Evolutionary conservation across 2,797 vertebrate species (phyloP).

Genomic region (Gallinago stenura): DNA sequence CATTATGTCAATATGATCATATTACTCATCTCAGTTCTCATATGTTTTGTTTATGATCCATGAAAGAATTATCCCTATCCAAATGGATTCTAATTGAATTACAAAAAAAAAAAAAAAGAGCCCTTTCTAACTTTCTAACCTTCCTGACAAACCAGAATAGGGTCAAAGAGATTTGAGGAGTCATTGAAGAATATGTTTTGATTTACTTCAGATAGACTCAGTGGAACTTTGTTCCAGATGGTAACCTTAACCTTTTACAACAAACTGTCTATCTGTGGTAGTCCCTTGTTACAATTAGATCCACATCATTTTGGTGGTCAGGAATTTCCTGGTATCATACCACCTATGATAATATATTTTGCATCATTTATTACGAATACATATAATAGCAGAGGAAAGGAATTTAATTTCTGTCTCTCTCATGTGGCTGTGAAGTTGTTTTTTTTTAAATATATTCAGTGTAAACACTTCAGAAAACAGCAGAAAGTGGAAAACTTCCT

Average conservation of each 20-base stretch:
- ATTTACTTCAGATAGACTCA: conserved; percentile 39
- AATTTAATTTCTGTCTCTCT: not conserved
- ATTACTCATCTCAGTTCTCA: conserved; percentile 17
- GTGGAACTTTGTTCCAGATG: conserved; percentile 53
- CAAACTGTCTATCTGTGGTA: conserved; percentile 28
- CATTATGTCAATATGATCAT: not conserved
- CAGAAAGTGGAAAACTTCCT: not conserved
- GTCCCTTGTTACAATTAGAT: conserved; percentile 1
- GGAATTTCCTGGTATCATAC: conserved; percentile 32
- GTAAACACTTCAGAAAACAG: not conserved
- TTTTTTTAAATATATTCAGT: not conserved
- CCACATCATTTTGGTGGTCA: conserved; percentile 20
- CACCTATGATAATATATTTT: conserved; percentile 17
- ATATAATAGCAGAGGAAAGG: not conserved
- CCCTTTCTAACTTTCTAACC: conserved; percentile 45
- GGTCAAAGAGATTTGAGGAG: conserved; percentile 52
- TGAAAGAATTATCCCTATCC: conserved; percentile 16
- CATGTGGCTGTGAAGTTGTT: rapidly evolving
- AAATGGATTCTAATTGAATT: conserved; percentile 59
- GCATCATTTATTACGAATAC: not conserved
- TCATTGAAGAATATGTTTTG: conserved; percentile 55
- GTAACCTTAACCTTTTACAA: conserved; percentile 44
- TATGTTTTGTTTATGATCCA: conserved; percentile 28
- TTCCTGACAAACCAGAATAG: conserved; percentile 33
- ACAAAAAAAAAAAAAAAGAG: conserved; percentile 51